Evolutionary conservation across 2,888 invertebrate genomes (phyloP), one percentile per base, ranked within the genome.

Genomic region (Amblyteles armatorius): DNA sequence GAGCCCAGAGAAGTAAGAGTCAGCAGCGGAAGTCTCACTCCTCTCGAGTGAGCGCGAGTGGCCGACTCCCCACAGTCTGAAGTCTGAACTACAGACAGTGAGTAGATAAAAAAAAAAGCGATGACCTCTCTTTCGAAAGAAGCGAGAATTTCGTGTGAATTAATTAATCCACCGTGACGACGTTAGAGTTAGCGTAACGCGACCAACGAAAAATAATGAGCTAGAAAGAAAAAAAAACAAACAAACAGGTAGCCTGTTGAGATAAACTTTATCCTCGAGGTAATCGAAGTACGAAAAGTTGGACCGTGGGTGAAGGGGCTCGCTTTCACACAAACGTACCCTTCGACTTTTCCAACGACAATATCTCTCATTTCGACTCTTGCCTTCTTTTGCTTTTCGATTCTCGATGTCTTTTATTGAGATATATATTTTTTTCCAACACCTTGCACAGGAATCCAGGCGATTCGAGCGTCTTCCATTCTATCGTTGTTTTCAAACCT

Each of bases 1-100:
- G 95, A 95, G 92, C 93, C 94, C 86, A 94, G 94, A 92, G 95
- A 95, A 93, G 94, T 95, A 94, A 94, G 93, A 94, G 93, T 93
- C 91, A 92, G 92, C 93, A 92, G 92, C 89, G 93, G 94, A 91
- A 94, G 93, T 93, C 94, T 94, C 92, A 93, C 93, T 90, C 93
- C 93, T 92, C 92, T 92, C 90, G 94, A 93, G 92, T 94, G 93
- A 93, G 90, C 91, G 90, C 92, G 92, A 94, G 92, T 92, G 92
- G 91, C 93, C 92, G 91, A 93, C 92, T 93, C 93, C 93, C 93
- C 93, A 93, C 93, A 93, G 93, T 94, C 93, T 92, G 91, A 93
- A 93, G 92, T 93, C 92, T 92, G 92, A 93, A 91, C 92, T 91
- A 92, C 91, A 93, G 93, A 93, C 93, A 93, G 93, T 93, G 88